Evolutionary conservation across 2,797 vertebrate genomes (phyloP), one percentile per base, ranked within the genome.

Genomic region (Hippoglossus hippoglossus): DNA sequence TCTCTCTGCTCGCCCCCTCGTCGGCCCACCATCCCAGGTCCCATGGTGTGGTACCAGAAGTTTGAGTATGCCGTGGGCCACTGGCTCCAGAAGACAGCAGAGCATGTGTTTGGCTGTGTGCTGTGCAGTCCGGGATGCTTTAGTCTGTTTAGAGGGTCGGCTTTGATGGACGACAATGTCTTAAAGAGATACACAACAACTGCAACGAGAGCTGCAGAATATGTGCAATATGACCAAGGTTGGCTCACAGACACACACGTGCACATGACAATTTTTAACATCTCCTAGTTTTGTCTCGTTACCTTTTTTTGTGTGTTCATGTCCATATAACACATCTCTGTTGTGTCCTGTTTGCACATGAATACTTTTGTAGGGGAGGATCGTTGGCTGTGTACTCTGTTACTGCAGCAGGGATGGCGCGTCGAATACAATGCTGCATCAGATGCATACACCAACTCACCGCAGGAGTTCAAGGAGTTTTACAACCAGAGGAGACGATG

Each of bases 41-140:
- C 95, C 7, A 94, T 96, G 94, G 94, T 96, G 61, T 96, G 95
- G 95, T 96, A 96, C 82, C 95, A 96, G 90, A 96, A 96, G 90
- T 96, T 96, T 84, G 95, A 96, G 77, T 96, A 96, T 44, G 95
- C 95, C 21, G 94, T 96, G 6, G 95, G 95, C 28, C 95, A 96
- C 76, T 96, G 95, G 95, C 92, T 96, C 0, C 95, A 96, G 83
- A 96, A 96, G 84, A 96, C 95, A 4, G 88, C 95, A 2, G 95
- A 96, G 67, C 95, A 96, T 4, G 95, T 96, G 64, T 94, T 96
- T 66, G 95, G 95, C 13, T 95, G 94, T 0, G 95, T 96, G 34
- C 87, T 96, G 53, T 96, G 95, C 86, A 95, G 94, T 61, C 95
- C 95, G 0, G 95, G 95, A 44, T 96, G 95, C 71, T 96, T 96